phyloP scores from a whole-genome alignment of 1,140 invertebrate genomes.

The Sinonovacula constricta region DNA sequence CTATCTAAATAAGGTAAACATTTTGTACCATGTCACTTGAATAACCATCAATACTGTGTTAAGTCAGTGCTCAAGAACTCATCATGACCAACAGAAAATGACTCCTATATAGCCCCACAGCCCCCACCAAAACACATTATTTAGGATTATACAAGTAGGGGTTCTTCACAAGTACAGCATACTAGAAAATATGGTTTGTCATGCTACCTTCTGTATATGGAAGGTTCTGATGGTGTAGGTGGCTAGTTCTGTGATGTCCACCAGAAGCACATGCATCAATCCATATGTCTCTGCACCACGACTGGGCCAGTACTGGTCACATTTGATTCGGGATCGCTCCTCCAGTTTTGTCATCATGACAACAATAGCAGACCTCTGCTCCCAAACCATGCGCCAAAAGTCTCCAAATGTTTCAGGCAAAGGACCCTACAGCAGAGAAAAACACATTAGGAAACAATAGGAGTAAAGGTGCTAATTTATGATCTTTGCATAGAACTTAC shows the following conservation, averaged over 20 bases:
- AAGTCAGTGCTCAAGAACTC: too few species aligned
- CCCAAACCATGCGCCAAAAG: conserved; percentile 79
- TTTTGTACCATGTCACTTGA: background rate
- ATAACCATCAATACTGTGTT: background rate
- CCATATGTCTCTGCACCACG: conserved; percentile 96
- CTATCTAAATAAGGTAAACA: too few species aligned
- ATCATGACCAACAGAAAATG: too few species aligned
- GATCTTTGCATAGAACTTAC: too few species aligned
- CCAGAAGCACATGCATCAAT: conserved; percentile 89
- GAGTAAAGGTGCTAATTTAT: too few species aligned
- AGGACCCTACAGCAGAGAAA: conserved; percentile 84
- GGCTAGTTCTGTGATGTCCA: conserved; percentile 96
- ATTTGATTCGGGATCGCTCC: conserved; percentile 81
- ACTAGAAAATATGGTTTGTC: conserved; percentile 2
- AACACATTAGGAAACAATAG: too few species aligned
- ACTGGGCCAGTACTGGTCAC: conserved; percentile 98
- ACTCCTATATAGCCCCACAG: too few species aligned
- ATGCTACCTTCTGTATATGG: conserved; percentile 85
- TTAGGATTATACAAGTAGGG: too few species aligned
- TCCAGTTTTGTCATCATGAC: conserved; percentile 79
- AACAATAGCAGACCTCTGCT: conserved; percentile 76
- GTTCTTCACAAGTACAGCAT: background rate
- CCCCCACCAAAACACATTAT: too few species aligned
- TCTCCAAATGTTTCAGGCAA: conserved; percentile 78
- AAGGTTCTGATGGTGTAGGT: conserved; percentile 99